phyloP scores from a whole-genome alignment of 2,888 invertebrate genomes.

The Callimorpha dominula region DNA sequence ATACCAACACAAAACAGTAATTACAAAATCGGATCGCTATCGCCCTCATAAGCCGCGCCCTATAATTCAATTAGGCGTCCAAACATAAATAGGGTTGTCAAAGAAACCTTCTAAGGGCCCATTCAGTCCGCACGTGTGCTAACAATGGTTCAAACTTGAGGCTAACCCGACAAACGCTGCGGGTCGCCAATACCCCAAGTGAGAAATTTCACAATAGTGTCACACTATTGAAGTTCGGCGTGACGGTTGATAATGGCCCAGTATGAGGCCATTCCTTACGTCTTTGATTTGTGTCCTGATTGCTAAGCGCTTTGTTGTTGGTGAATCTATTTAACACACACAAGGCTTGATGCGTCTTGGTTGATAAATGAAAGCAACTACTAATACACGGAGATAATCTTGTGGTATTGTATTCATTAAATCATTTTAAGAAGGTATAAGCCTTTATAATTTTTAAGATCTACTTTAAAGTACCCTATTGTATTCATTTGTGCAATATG shows the following conservation, averaged over 20 bases:
- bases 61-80: conserved; percentile 82
- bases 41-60: conserved; percentile 68
- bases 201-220: conserved; percentile 83
- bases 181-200: conserved; percentile 75
- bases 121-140: conserved; percentile 81
- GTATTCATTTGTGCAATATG: neutral
- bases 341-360: conserved; percentile 54
- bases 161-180: conserved; percentile 75
- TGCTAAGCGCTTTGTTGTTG: conserved; percentile 67
- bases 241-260: conserved; percentile 79
- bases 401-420: conserved; percentile 20
- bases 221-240: conserved; percentile 78
- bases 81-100: conserved; percentile 79
- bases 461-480: neutral
- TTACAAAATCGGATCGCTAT: conserved; percentile 68
- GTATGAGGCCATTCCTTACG: conserved; percentile 72
- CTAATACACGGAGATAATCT: conserved; percentile 35
- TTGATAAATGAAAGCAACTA: conserved; percentile 52
- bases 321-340: conserved; percentile 64
- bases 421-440: conserved; percentile 13
- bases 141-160: conserved; percentile 66
- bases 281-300: conserved; percentile 65
- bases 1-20: conserved; percentile 54
- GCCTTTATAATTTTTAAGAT: neutral
- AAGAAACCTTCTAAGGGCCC: conserved; percentile 71